Conservation (phyloP, 2,797 vertebrate genomes). For the Spheniscus humboldti region DNA sequence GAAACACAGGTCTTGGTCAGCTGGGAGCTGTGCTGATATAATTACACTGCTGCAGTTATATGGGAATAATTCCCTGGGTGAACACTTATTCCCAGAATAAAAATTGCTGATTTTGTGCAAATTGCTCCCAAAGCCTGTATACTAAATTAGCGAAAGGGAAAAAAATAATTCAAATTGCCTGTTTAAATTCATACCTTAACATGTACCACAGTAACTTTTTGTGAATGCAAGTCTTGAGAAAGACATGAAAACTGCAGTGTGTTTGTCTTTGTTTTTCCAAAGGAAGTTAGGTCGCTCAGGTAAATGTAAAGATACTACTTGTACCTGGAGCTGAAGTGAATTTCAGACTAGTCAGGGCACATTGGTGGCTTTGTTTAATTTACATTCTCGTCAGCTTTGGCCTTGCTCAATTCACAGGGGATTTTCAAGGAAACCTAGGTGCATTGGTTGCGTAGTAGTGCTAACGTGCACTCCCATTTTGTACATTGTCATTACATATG, state of each 20-base stretch:
- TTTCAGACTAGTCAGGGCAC: not conserved
- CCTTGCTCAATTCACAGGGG: not conserved
- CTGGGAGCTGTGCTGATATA: not conserved
- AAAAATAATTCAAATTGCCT: not conserved
- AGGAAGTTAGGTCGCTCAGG: not conserved
- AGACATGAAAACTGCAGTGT: not conserved
- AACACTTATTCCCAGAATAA: not conserved
- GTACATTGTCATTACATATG: too few species aligned
- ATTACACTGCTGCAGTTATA: not conserved
- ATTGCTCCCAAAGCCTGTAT: not conserved
- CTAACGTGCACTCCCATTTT: not conserved
- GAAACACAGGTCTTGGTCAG: not conserved
- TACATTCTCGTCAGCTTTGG: not conserved
- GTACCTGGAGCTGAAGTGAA: not conserved
- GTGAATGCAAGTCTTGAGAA: not conserved
- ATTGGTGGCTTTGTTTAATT: not conserved
- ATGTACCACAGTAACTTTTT: not conserved
- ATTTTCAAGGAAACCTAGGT: not conserved
- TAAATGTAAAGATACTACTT: not conserved
- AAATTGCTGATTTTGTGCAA: not conserved
- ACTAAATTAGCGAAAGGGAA: not conserved
- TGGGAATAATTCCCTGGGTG: not conserved
- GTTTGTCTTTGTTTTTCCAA: not conserved
- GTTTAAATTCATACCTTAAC: not conserved
- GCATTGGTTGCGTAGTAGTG: not conserved